phyloP scores from a whole-genome alignment of 2,888 invertebrate genomes.

The Galeopsomyia nigrocyanea region DNA sequence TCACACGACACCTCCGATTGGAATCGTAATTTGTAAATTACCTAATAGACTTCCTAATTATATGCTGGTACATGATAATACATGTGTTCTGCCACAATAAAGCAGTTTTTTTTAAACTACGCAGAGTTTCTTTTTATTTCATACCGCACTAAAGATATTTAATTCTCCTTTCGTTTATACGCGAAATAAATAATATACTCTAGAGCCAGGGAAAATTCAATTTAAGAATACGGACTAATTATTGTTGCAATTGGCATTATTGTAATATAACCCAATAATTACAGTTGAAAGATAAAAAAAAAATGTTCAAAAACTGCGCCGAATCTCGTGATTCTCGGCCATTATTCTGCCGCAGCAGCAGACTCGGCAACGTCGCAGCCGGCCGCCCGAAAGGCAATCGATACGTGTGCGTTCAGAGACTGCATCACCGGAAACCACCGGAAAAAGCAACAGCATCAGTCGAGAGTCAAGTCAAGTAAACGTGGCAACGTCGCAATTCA shows the following conservation, averaged over 20 bases:
- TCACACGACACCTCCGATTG: constrained; percentile 57
- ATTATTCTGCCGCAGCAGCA: background rate
- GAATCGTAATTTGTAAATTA: constrained; percentile 66
- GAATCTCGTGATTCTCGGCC: background rate
- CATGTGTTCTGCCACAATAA: constrained; percentile 69
- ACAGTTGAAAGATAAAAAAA: too few species aligned
- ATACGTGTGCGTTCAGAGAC: too few species aligned
- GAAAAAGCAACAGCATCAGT: too few species aligned
- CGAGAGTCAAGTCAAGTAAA: too few species aligned
- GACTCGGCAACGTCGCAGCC: background rate
- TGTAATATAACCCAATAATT: too few species aligned
- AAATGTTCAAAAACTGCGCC: too few species aligned
- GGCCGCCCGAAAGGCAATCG: background rate
- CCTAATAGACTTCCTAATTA: constrained; percentile 65
- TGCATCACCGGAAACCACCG: background rate
- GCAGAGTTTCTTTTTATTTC: constrained; percentile 3
- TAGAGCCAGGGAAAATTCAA: too few species aligned
- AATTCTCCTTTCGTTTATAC: too few species aligned
- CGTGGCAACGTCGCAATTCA: too few species aligned
- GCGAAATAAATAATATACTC: too few species aligned
- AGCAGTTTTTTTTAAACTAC: constrained; percentile 65
- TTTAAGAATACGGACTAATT: too few species aligned
- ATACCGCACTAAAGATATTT: background rate
- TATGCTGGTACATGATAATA: constrained; percentile 67
- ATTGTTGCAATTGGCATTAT: too few species aligned